Percentiles rank a stretch among this genome's conserved stretches.
These are phyloP conservation scores for Oxyteleia sp. DNA, from an alignment of 2,888 invertebrate species.

Conservation along the genomic window DNA sequence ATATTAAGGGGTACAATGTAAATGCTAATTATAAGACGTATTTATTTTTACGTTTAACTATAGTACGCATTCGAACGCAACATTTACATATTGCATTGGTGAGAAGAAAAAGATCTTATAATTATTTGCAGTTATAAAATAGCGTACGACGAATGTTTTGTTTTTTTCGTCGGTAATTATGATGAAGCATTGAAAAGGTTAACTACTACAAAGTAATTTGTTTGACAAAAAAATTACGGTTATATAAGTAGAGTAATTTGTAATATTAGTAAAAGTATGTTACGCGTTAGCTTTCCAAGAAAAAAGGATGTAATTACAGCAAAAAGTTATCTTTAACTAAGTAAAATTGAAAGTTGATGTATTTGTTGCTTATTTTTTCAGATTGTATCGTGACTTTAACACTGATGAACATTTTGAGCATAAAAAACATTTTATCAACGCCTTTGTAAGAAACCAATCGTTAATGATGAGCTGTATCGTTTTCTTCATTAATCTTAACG, in stretches of 20 bases:
- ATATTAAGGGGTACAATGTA: conserved; percentile 43
- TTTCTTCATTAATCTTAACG: conserved; percentile 29
- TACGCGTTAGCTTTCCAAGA: no score
- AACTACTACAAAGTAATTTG: conserved; percentile 2
- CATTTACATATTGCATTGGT: conserved; percentile 36
- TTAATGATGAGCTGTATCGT: conserved; percentile 32
- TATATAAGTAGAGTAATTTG: background rate
- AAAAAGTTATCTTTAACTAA: background rate
- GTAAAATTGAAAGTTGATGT: background rate
- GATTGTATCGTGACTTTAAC: no score
- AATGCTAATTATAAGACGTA: conserved; percentile 43
- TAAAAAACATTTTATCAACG: background rate
- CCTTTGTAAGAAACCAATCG: conserved; percentile 7
- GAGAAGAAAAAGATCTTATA: conserved; percentile 33
- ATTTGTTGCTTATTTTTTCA: no score
- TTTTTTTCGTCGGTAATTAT: conserved; percentile 13
- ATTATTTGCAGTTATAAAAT: conserved; percentile 29
- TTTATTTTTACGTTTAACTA: conserved; percentile 44
- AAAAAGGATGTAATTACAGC: background rate
- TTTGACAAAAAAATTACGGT: background rate
- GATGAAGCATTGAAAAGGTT: conserved; percentile 8
- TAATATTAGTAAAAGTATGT: no score
- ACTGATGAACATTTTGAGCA: background rate
- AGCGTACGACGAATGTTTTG: conserved; percentile 3
- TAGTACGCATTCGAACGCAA: conserved; percentile 1